These are phyloP conservation scores for Drosophila robusta DNA, from an alignment of 2,888 invertebrate genomes.

Conservation along the genomic window DNA sequence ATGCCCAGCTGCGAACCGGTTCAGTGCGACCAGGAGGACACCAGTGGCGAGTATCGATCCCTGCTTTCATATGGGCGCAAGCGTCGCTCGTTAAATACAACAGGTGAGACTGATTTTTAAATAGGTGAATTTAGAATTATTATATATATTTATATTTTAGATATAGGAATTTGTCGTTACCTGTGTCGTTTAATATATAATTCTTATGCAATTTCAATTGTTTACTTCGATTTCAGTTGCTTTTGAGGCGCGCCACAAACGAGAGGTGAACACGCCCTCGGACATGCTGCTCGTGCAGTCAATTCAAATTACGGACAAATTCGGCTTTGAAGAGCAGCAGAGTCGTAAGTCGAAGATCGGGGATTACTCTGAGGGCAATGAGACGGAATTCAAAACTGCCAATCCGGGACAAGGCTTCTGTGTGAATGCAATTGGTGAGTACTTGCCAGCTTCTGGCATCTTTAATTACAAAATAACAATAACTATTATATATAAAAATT, in stretches of 20 bases:
- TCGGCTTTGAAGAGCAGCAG: slow-evolving; percentile 91
- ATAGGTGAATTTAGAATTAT: too few species aligned
- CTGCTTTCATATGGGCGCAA: slow-evolving; percentile 92
- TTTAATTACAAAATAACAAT: too few species aligned
- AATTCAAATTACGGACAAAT: slow-evolving; percentile 96
- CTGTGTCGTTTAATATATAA: too few species aligned
- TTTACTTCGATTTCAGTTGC: slow-evolving; percentile 3
- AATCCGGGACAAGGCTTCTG: slow-evolving; percentile 86
- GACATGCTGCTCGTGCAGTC: slow-evolving; percentile 96
- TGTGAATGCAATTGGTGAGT: slow-evolving; percentile 85
- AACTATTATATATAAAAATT: too few species aligned
- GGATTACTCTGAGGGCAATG: slow-evolving; percentile 86
- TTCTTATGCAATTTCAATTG: too few species aligned
- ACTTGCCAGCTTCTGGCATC: too few species aligned
- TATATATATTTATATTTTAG: too few species aligned
- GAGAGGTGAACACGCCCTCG: slow-evolving; percentile 86
- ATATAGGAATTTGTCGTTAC: too few species aligned
- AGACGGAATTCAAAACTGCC: slow-evolving; percentile 89
- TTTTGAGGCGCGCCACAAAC: slow-evolving; percentile 58
- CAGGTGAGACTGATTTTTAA: slow-evolving; percentile 70
- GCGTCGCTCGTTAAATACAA: slow-evolving; percentile 88
- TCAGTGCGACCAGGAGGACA: slow-evolving; percentile 93
- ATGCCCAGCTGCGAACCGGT: slow-evolving; percentile 97
- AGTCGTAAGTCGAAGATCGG: slow-evolving; percentile 84
- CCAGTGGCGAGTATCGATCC: slow-evolving; percentile 92